Percentiles rank a stretch among this genome's conserved stretches.
Conservation (phyloP, 2,888 invertebrate species). For the Drosophila neotestacea region DNA sequence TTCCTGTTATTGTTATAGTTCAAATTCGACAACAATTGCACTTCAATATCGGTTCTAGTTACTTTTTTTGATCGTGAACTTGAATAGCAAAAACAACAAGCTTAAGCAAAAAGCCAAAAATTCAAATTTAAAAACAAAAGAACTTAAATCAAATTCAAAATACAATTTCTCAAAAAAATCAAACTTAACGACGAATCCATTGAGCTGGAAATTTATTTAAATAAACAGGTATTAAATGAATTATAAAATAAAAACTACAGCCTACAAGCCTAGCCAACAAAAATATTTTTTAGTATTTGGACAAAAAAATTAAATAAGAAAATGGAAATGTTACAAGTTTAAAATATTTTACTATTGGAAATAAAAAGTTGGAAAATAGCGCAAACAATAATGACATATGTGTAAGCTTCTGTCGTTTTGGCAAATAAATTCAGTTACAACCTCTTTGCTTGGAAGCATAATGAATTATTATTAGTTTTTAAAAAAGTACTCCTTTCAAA, state of each 20-base stretch:
- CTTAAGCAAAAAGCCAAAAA: not conserved
- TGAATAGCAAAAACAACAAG: not conserved
- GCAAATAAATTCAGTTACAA: not conserved
- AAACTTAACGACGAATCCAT: not conserved
- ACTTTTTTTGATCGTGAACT: slow-evolving; percentile 21
- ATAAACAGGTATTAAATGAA: not conserved
- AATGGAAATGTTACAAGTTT: not conserved
- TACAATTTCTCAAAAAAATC: not conserved
- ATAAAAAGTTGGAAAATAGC: no score
- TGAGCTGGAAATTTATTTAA: not conserved
- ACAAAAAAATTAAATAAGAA: not conserved
- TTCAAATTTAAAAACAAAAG: not conserved
- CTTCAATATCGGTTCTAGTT: slow-evolving; percentile 8
- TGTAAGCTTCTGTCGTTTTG: not conserved
- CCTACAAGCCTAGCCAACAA: no score
- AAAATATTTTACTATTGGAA: no score
- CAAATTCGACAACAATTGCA: slow-evolving; percentile 9
- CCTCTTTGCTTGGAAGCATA: no score
- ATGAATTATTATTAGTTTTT: not conserved
- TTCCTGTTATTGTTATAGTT: slow-evolving; percentile 11
- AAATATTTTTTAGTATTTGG: not conserved
- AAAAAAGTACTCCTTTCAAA: not conserved
- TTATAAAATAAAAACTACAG: not conserved
- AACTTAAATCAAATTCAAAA: not conserved
- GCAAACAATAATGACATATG: no score